phyloP scores from a whole-genome alignment of 2,113 vertebrate species.

The Toxostoma redivivum region DNA sequence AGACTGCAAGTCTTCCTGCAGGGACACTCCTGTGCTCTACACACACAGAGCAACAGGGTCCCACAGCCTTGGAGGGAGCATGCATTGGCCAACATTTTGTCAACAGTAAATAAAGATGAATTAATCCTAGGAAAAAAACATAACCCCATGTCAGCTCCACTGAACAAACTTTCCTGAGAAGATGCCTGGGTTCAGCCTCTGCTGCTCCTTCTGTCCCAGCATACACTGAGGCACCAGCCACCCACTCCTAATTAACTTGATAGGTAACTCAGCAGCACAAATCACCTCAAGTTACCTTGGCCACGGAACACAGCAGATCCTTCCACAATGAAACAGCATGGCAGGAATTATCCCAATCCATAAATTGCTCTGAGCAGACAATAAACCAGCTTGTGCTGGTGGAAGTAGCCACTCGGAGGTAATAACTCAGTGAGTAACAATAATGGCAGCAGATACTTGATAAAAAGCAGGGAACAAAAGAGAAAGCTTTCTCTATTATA shows the following conservation, averaged over 20 bases:
- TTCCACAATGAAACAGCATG: slow-evolving; percentile 15
- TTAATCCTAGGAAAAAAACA: background rate
- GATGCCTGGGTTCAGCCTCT: background rate
- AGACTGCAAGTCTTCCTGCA: background rate
- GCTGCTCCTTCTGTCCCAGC: background rate
- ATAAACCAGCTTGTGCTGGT: slow-evolving; percentile 32
- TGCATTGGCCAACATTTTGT: background rate
- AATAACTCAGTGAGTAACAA: slow-evolving; percentile 54
- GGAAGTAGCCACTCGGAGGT: slow-evolving; percentile 57
- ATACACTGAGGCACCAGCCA: background rate
- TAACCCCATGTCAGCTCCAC: background rate
- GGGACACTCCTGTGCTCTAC: background rate
- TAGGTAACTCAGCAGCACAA: slow-evolving; percentile 22
- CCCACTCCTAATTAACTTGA: slow-evolving; percentile 35
- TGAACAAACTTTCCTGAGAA: background rate
- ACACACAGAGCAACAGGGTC: rapidly evolving
- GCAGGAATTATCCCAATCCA: slow-evolving; percentile 43
- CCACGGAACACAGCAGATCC: background rate
- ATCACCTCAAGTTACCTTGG: slow-evolving; percentile 61
- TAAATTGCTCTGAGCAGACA: slow-evolving; percentile 48
- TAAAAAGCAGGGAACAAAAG: slow-evolving; percentile 47
- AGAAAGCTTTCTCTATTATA: slow-evolving; percentile 43
- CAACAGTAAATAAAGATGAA: background rate
- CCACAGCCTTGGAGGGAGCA: background rate
- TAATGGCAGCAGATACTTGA: slow-evolving; percentile 49